phyloP scores from a whole-genome alignment of 2,888 invertebrate species.

The Drosophila mimica region DNA sequence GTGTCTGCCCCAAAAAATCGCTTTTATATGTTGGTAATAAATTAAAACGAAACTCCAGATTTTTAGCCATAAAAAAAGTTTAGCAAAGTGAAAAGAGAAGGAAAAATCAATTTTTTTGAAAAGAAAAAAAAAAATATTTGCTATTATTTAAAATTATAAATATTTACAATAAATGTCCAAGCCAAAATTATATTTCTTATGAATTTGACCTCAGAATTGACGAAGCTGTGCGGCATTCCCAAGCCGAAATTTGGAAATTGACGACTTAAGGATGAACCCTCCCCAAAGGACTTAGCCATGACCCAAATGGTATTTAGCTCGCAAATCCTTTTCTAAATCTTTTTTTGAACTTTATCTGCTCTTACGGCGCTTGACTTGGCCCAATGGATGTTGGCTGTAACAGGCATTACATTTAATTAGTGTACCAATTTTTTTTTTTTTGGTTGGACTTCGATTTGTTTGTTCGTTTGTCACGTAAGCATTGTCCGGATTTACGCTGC shows the following conservation, averaged over 20 bases:
- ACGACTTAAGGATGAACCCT: constrained; percentile 2
- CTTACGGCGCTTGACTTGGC: neutral
- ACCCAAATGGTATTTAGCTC: neutral
- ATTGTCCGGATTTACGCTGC: constrained; percentile 70
- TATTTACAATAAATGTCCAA: neutral
- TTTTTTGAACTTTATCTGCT: constrained; percentile 6
- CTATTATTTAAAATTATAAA: neutral
- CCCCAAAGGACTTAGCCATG: neutral
- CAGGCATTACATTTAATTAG: constrained; percentile 69
- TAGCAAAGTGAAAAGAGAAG: neutral
- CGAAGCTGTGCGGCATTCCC: neutral
- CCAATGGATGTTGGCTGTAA: constrained; percentile 3
- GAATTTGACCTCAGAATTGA: neutral
- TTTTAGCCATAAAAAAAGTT: neutral
- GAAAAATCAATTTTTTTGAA: neutral
- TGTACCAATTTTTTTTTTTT: constrained; percentile 29
- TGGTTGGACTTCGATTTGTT: constrained; percentile 24
- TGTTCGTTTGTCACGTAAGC: constrained; percentile 70
- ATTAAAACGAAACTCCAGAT: neutral
- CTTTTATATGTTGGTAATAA: neutral
- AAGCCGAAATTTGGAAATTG: constrained; percentile 1
- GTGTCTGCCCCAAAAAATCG: neutral
- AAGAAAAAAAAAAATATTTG: neutral
- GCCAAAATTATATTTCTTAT: neutral
- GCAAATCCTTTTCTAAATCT: constrained; percentile 4